Base-by-base conservation (phyloP, 2,888 invertebrate genomes). In the Candidula unifasciata region DNA sequence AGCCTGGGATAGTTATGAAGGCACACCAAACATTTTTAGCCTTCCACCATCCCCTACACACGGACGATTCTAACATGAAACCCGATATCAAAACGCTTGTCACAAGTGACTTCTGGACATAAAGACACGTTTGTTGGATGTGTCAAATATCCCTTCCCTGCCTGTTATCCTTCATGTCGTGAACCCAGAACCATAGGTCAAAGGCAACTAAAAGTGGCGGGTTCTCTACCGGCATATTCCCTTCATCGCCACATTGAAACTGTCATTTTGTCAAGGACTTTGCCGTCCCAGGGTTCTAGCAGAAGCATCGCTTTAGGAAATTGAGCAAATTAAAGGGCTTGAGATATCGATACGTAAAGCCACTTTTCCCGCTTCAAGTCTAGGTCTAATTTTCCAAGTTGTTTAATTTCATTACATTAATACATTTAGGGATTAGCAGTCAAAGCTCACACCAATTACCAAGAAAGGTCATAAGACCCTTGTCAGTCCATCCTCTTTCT, bases 71-170 rank as follows among this genome's bases (percentile, higher is more conserved):
- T 64, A 69, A 73, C 71, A 79, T 80, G 83, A 73, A 84, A 73
- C 80, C 71, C 74, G 64, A 73, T 84, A 84, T 84, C 52, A 84
- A 73, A 80, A 73, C n/a, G 79, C 83, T 71, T 84, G 83, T 80
- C 83, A 84, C 54, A 73, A 68, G 73, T 44, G 79, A 60, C 83
- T 80, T 78, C 54, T 78, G 57, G 8, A 37, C 27, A 71, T 68
- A 78, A 77, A 78, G 71, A 78, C 27, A 35, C 78, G 30, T 78
- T 83, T 83, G 83, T 83, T 76, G 60, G 37, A 83, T 71, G 33
- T 83, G 83, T 77, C 83, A 69, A 66, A 83, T 83, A 74, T 16
- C 44, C 35, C 78, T 68, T 8, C 77, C 16, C 10, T 24, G 27
- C 69, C 57, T 37, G 35, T 78, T 30, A 44, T 66, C 10, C 57